Evolutionary conservation across 2,113 vertebrate species (phyloP), one percentile per base, ranked within the genome.

Genomic region (Anas platyrhynchos): DNA sequence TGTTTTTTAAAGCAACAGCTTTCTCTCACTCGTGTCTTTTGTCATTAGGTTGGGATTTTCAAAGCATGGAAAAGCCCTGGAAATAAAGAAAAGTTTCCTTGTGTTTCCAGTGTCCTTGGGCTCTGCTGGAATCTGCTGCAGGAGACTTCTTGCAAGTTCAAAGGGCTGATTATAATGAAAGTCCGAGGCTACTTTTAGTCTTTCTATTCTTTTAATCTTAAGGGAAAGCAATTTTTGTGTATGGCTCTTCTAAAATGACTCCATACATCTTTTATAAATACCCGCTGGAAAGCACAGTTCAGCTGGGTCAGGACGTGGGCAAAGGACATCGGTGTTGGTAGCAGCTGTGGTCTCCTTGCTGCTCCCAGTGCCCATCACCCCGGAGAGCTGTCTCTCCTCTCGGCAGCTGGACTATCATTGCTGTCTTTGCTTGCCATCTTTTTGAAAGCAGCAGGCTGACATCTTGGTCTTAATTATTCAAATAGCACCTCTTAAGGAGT

Each of bases 141-240:
- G 17, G 84, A 77, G 61, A 82, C 43, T 89, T 90, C 80, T 73
- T 63, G 46, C 62, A 72, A 68, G 56, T 74, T 74, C 55, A 94
- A 36, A 34, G 18, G 20, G 15, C 21, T 75, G 83, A 68, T 46
- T 31, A 7, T 66, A 73, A 61, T 59, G 26, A 4, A 84, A 58
- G 27, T 55, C 34, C 2, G 13, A 73, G 44, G 9, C 55, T 92
- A 86, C 86, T 88, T 89, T 83, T 93, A 88, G 44, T 46, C 34
- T 48, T 91, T 65, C 31, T 93, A 41, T 75, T 68, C 67, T 90
- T 90, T 87, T 46, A 80, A 32, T 91, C 68, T 95, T 74, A 50
- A n/a, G 89, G 73, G 79, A 93, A 82, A 85, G 36, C 78, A 74
- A 56, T 83, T 56, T 65, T 77, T 52, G 36, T 38, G 46, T 54